A percentile compares a stretch with the other conserved stretches of the same genome.
phyloP scores from a whole-genome alignment of 2,888 invertebrate genomes.

The Drosophila subsilvestris region DNA sequence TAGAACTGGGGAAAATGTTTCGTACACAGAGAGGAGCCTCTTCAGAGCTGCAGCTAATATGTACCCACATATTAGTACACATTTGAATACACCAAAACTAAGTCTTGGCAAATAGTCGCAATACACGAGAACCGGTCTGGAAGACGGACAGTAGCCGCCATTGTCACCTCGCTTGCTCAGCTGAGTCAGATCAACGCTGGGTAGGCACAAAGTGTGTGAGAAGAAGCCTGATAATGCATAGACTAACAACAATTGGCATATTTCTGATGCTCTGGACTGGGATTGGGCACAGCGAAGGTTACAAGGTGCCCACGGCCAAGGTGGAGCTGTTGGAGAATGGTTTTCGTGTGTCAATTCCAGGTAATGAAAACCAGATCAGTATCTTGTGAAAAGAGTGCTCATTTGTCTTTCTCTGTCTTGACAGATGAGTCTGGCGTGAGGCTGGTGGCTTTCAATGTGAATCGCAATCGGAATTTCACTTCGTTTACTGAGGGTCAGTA shows the following conservation, averaged over 20 bases:
- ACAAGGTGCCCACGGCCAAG: slow-evolving; percentile 65
- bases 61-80: not conserved
- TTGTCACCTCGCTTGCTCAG: not conserved
- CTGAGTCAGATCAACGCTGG: slow-evolving; percentile 30
- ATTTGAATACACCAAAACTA: slow-evolving; percentile 7
- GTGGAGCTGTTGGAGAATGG: slow-evolving; percentile 66
- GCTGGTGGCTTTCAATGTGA: slow-evolving; percentile 88
- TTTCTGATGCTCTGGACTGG: slow-evolving; percentile 8
- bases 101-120: slow-evolving; percentile 18
- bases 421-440: slow-evolving; percentile 85
- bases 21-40: slow-evolving; percentile 9
- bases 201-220: not conserved
- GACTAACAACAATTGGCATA: slow-evolving; percentile 10
- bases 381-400: not conserved
- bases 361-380: slow-evolving; percentile 47
- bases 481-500: slow-evolving; percentile 85
- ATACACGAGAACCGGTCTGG: not conserved
- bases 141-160: slow-evolving; percentile 4
- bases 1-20: slow-evolving; percentile 7
- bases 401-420: not conserved
- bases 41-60: slow-evolving; percentile 17
- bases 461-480: slow-evolving; percentile 86
- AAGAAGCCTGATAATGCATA: slow-evolving; percentile 30
- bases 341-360: slow-evolving; percentile 79
- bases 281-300: slow-evolving; percentile 33